phyloP scores from a whole-genome alignment of 2,888 invertebrate species.

The Polydrusus tereticollis region DNA sequence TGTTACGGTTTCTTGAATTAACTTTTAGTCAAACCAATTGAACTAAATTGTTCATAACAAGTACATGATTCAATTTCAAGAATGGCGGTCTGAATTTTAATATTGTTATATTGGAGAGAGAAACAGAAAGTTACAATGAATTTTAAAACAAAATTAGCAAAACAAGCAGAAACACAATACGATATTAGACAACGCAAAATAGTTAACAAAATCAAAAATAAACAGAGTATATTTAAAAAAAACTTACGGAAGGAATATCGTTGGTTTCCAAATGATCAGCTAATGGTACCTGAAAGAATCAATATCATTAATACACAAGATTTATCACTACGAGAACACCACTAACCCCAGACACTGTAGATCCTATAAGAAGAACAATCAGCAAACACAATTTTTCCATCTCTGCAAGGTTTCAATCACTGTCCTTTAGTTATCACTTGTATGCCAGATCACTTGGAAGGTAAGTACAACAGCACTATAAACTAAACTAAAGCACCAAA shows the following conservation, averaged over 20 bases:
- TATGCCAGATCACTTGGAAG: neutral
- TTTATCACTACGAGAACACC: conserved; percentile 5
- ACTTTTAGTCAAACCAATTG: too few species aligned
- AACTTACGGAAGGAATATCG: conserved; percentile 24
- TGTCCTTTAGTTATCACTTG: neutral
- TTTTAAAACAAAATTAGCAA: too few species aligned
- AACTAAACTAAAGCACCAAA: conserved; percentile 15
- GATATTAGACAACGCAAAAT: too few species aligned
- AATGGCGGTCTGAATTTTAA: too few species aligned
- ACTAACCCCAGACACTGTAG: conserved; percentile 42
- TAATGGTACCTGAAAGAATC: conserved; percentile 39
- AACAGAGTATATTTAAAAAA: too few species aligned
- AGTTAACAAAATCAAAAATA: too few species aligned
- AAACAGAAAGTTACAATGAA: too few species aligned
- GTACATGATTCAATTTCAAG: too few species aligned
- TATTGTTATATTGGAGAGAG: too few species aligned
- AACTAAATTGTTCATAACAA: too few species aligned
- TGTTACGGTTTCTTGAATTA: too few species aligned
- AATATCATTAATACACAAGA: conserved; percentile 4
- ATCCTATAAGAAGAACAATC: conserved; percentile 8
- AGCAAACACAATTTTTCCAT: conserved; percentile 18
- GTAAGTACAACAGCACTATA: conserved; percentile 3
- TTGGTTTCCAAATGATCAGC: conserved; percentile 22
- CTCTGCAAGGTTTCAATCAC: neutral
- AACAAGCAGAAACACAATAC: too few species aligned